These are phyloP conservation scores for Verasper variegatus DNA, from an alignment of 2,113 vertebrate species.

Conservation along the genomic window DNA sequence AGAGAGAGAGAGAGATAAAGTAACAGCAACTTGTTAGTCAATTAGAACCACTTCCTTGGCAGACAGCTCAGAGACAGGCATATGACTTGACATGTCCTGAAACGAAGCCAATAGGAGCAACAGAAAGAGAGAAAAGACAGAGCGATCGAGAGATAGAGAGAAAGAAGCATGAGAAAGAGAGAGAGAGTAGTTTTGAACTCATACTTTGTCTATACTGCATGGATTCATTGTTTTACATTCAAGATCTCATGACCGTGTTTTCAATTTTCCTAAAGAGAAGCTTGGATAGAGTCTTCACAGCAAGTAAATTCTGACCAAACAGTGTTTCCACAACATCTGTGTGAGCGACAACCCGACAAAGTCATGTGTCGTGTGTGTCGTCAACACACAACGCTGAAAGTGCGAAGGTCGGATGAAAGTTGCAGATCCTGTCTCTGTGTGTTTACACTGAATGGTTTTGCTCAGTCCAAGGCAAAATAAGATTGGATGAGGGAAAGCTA, in stretches of 20 bases:
- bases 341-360: neutral
- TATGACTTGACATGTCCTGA: slow-evolving; percentile 59
- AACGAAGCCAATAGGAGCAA: slow-evolving; percentile 35
- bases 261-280: neutral
- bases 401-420: slow-evolving; percentile 2
- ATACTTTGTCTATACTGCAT: neutral
- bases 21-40: slow-evolving; percentile 66
- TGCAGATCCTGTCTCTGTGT: slow-evolving; percentile 33
- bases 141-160: neutral
- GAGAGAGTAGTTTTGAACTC: slow-evolving; percentile 3
- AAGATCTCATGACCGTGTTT: slow-evolving; percentile 14
- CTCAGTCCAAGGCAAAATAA: slow-evolving; percentile 19
- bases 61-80: slow-evolving; percentile 36
- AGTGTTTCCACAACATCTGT: neutral
- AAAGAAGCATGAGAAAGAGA: slow-evolving; percentile 1
- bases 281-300: slow-evolving; percentile 5
- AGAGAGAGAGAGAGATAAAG: slow-evolving; percentile 28
- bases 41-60: slow-evolving; percentile 62
- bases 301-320: neutral
- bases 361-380: slow-evolving; percentile 1
- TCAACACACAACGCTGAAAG: neutral
- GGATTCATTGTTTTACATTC: neutral
- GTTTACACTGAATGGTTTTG: neutral
- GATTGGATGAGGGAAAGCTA: slow-evolving; percentile 34
- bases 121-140: neutral